Evolutionary conservation across 2,888 invertebrate species (phyloP), one percentile per base, ranked within the genome.

Genomic region (Drosophila lutescens): DNA sequence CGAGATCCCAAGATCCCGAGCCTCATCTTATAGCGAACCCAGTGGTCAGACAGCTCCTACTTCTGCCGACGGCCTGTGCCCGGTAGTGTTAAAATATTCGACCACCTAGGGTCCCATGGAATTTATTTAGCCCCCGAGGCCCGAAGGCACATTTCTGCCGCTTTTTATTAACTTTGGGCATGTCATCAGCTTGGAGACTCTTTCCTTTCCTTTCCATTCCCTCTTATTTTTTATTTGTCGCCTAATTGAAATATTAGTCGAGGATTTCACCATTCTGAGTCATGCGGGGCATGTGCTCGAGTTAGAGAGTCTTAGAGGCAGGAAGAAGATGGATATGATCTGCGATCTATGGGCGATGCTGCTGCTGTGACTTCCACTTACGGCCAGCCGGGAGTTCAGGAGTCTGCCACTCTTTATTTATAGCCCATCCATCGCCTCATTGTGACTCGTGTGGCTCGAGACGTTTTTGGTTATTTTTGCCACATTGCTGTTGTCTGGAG

Each of bases 1-100:
- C 41, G 30, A 74, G 30, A 74, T 34, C 32, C 69, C 34, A 30
- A 30, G 38, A 56, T 43, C 46, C 38, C 36, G 47, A 66, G 10
- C n/a, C 38, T 51, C 13, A 47, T 40, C 41, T 41, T 13, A 58
- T 20, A 38, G 36, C 53, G 32, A 40, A 46, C 12, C 36, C 59
- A 60, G 10, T 49, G 49, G 49, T 34, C 34, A 34, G 49, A 32
- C 49, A 49, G 49, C 49, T 49, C 49, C 49, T 49, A 49, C 49
- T 49, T 34, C 49, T 34, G 17, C 17, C 17, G 32, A 32, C 44
- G 57, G 63, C 67, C 77, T 62, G 76, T 79, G 80, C 79, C 77
- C 89, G 75, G 90, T 90, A 90, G 88, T 90, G 88, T 85, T 89
- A 89, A 87, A 82, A 90, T 80, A 80, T 89, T 87, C 86, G 88